Percentiles rank a stretch among this genome's conserved stretches.
Conservation (phyloP, 35 echinoderm and acorn worm species). For the Eucidaris tribuloides region DNA sequence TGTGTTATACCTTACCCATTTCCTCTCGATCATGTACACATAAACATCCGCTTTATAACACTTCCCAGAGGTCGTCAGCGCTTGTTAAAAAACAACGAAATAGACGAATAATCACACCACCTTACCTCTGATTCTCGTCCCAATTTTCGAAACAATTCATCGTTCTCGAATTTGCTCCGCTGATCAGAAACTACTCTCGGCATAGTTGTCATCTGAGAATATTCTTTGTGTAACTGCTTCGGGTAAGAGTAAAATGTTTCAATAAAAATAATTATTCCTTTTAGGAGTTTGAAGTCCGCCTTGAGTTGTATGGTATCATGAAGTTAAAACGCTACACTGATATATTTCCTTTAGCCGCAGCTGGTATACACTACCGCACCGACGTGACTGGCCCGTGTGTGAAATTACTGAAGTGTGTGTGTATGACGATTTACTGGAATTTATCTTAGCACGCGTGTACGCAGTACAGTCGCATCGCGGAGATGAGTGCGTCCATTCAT, state of each 20-base stretch:
- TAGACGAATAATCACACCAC: no score
- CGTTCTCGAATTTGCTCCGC: constrained; percentile 95
- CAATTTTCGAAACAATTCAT: constrained; percentile 98
- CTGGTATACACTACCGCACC: not conserved
- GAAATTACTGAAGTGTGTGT: not conserved
- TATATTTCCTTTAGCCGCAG: not conserved
- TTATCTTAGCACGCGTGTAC: constrained; percentile 6
- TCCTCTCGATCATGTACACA: not conserved
- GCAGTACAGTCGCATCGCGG: not conserved
- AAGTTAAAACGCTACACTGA: not conserved
- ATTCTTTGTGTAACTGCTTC: not conserved
- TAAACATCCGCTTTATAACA: no score
- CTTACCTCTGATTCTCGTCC: constrained; percentile 93
- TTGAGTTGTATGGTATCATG: not conserved
- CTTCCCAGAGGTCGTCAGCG: no score
- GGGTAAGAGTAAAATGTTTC: not conserved
- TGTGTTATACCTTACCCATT: no score
- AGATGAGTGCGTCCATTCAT: constrained; percentile 7
- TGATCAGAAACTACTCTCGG: constrained; percentile 95
- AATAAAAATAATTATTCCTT: not conserved
- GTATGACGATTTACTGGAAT: constrained; percentile 8
- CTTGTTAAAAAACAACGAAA: no score
- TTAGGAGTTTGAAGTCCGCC: not conserved
- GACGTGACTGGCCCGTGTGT: not conserved
- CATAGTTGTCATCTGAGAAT: constrained; percentile 59